Conservation (phyloP, 2,888 invertebrate species). For the Synergus umbraculus region DNA sequence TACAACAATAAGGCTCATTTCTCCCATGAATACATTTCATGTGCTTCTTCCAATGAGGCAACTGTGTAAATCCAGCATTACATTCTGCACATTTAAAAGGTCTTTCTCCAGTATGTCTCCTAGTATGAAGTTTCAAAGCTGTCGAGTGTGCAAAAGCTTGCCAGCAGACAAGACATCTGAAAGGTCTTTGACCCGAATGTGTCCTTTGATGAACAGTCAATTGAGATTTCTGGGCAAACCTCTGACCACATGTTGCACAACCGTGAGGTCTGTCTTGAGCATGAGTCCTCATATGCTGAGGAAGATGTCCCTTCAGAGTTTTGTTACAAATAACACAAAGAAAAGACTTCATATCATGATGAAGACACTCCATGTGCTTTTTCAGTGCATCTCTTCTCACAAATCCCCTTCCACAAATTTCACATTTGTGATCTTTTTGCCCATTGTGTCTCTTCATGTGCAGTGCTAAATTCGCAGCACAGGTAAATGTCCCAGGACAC, state of each 20-base stretch:
- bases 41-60: conserved; percentile 93
- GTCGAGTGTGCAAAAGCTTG: conserved; percentile 91
- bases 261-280: conserved; percentile 87
- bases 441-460: conserved; percentile 83
- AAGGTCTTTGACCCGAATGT: conserved; percentile 92
- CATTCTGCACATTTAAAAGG: conserved; percentile 85
- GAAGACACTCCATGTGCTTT: conserved; percentile 87
- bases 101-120: conserved; percentile 91
- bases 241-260: conserved; percentile 87
- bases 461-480: conserved; percentile 77
- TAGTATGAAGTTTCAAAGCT: conserved; percentile 89
- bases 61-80: conserved; percentile 86
- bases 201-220: conserved; percentile 89
- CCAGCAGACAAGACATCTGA: conserved; percentile 88
- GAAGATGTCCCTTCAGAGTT: conserved; percentile 88
- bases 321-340: conserved; percentile 90
- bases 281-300: conserved; percentile 91
- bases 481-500: conserved; percentile 85
- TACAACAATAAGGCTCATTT: conserved; percentile 87
- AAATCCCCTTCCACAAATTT: conserved; percentile 89
- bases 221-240: conserved; percentile 91
- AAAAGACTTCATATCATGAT: conserved; percentile 86
- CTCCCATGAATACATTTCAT: conserved; percentile 91
- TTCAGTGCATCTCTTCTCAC: conserved; percentile 86
- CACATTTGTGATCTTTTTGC: conserved; percentile 87